phyloP scores from a whole-genome alignment of 2,888 invertebrate genomes.

The Tenthredo notha region DNA sequence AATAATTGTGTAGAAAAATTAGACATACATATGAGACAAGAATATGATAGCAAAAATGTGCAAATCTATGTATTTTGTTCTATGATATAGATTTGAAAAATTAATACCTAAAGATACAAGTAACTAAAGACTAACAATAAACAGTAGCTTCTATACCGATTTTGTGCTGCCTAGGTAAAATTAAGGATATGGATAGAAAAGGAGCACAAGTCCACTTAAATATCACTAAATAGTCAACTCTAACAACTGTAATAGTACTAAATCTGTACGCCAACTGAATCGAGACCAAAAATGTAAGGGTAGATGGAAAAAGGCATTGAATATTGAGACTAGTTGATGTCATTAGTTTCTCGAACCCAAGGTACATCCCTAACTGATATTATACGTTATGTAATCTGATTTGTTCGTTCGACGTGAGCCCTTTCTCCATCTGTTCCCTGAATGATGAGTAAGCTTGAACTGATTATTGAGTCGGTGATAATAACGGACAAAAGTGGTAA shows the following conservation, averaged over 20 bases:
- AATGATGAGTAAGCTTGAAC: conserved; percentile 9
- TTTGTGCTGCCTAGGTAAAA: conserved; percentile 1
- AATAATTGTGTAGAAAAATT: neutral
- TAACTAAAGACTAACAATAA: neutral
- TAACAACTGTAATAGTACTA: neutral
- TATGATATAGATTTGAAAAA: neutral
- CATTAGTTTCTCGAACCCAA: neutral
- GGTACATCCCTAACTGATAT: neutral
- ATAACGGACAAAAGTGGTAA: neutral
- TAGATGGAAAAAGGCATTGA: conserved; percentile 5
- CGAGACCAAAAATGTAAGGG: neutral
- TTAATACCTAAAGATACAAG: neutral
- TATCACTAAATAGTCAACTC: neutral
- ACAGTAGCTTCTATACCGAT: conserved; percentile 6
- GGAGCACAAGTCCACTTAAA: neutral
- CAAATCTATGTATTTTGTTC: neutral
- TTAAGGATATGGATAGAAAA: conserved; percentile 25
- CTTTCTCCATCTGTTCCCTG: neutral
- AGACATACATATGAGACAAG: conserved; percentile 8
- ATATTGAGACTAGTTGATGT: neutral
- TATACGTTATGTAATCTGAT: neutral
- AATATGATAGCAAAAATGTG: neutral
- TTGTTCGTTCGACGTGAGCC: neutral
- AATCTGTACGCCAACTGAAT: conserved; percentile 4
- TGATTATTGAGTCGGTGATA: conserved; percentile 19